Evolutionary conservation across 2,113 vertebrate species (phyloP), one percentile per base, ranked within the genome.

Genomic region (Myrmecobius fasciatus): DNA sequence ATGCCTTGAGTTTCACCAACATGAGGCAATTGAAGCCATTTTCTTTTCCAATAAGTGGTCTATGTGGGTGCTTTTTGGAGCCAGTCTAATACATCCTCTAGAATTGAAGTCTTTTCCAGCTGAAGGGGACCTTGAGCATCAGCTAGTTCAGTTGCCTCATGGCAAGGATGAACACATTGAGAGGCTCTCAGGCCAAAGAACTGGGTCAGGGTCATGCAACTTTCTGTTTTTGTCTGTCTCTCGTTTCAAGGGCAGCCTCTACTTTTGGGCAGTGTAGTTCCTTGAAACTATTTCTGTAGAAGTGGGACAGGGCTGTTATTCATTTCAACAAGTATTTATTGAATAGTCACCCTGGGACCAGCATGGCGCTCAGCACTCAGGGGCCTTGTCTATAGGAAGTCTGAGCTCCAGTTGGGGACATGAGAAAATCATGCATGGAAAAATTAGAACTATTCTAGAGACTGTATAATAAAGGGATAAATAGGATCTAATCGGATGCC

Each of bases 321-420:
- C 46, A 1, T 3, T 52, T 24, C 54, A 51, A 53, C 60, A 11
- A 6, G 43, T 0, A 12, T 43, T 48, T 20, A 0, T 91, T n/a
- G 67, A 83, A n/a, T 43, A 43, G 14, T 47, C 48, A 36, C 25
- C n/a, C 31, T 5, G 52, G 89, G 51, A 24, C 1, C 0, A 36
- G 10, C 12, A 1, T 47, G 43, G 0, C 0, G 0, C 9, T 25
- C 17, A 14, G 89, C 88, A 1, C 14, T 89, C 17, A 6, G 28
- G 6, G 26, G 2, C 52, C 60, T 26, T 17, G 20, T 14, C 14
- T 92, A 7, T 46, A 22, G 0, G 1, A 25, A 51, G 75, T 3
- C 0, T 60, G 26, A 46, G 2, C 0, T 56, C 56, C 28, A n/a
- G 36, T 28, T 56, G 6, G 20, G 53, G 88, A 36, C 48, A n/a